Conservation (phyloP, 2,113 vertebrate species). For the Corythornis cristatus region DNA sequence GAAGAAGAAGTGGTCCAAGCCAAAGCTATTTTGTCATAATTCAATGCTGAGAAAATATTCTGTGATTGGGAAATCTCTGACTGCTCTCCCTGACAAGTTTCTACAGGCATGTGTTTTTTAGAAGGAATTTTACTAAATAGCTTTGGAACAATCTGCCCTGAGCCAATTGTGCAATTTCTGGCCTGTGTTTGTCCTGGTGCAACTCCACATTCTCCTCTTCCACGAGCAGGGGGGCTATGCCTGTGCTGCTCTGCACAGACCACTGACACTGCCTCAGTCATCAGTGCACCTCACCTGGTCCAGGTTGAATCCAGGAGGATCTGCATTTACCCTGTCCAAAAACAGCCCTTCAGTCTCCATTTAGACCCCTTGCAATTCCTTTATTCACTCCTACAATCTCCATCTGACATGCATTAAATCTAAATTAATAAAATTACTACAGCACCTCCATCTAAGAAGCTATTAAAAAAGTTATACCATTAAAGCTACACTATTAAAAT, state of each 20-base stretch:
- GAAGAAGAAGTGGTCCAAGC: background rate
- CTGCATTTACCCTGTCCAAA: background rate
- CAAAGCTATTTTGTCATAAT: conserved; percentile 1
- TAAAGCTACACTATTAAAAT: background rate
- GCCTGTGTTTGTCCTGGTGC: background rate
- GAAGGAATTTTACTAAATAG: background rate
- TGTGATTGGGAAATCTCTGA: background rate
- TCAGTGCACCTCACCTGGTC: background rate
- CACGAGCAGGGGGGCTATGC: background rate
- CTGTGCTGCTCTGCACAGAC: background rate
- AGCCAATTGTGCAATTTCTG: background rate
- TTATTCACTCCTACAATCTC: background rate
- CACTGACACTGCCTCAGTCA: background rate
- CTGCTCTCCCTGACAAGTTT: background rate
- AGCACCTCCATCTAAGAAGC: background rate
- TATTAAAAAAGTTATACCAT: background rate
- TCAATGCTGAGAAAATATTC: background rate
- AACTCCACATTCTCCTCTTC: background rate
- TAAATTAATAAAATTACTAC: background rate
- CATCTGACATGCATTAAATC: background rate
- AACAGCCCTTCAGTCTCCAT: background rate
- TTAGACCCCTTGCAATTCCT: background rate
- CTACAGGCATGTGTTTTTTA: background rate
- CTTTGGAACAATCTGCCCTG: background rate
- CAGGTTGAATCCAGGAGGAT: background rate